Base-by-base conservation (phyloP, 2,888 invertebrate genomes). In the Trilocha varians region DNA sequence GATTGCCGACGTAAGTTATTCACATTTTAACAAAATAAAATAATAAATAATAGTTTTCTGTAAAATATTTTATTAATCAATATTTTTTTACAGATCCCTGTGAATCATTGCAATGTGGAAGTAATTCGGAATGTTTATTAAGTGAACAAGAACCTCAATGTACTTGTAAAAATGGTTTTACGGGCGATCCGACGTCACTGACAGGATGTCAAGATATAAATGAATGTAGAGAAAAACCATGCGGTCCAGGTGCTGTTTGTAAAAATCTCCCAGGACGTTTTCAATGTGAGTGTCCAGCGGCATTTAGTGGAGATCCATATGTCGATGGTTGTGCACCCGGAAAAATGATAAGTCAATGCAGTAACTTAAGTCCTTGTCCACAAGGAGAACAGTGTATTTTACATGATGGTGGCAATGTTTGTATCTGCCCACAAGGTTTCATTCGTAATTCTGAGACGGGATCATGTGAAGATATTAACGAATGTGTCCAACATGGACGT, bases 401-500 rank as follows among this genome's bases (percentile, higher is more conserved):
- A 50, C 93, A 95, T 53, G 90, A 92, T 40, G 91, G 91, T 34
- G 91, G 90, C 67, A 93, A 92, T 65, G 96, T 96, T 14, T 97
- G 97, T 65, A 93, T 96, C 53, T 97, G 97, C 64, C 91, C 93
- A 34, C 91, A 94, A 77, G 96, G 96, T 25, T 96, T 93, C 66
- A 89, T 90, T n/a, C 87, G 96, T 25, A 93, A 92, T 66, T 83
- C 87, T 38, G 89, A 90, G 53, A 90, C 89, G 16, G 91, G 91
- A 36, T 88, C 91, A 65, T 96, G 96, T 75, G 88, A 93, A 62
- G 97, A 97, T 70, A 87, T 94, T 42, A 93, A 97, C 63, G 96
- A 97, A 74, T 97, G 96, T 63, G 88, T 90, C 3, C 91, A 92
- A 56, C 84, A 90, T 17, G 92, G 91, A 42, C 93, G 93, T 54